Conservation (phyloP, 2,888 invertebrate genomes). For the Pterobdella sp. region DNA sequence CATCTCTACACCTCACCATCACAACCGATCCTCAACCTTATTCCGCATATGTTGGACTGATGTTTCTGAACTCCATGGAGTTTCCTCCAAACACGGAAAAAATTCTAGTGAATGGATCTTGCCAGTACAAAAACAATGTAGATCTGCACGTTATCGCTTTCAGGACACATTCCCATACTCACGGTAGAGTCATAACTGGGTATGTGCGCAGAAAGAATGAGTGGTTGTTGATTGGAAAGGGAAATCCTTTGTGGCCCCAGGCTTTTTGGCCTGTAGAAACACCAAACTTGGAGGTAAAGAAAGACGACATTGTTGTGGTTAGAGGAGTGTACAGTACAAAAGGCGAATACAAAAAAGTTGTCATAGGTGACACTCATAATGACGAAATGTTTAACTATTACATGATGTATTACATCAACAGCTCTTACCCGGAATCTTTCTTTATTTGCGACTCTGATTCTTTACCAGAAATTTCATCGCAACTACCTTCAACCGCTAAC, state of each 20-base stretch:
- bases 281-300: conserved; percentile 48
- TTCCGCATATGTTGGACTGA: conserved; percentile 44
- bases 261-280: conserved; percentile 56
- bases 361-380: conserved; percentile 41
- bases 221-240: conserved; percentile 52
- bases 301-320: conserved; percentile 50
- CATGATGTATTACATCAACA: conserved; percentile 48
- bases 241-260: conserved; percentile 60
- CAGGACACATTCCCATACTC: conserved; percentile 57
- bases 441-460: conserved; percentile 41
- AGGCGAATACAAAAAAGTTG: conserved; percentile 46
- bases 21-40: conserved; percentile 38
- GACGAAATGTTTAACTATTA: conserved; percentile 53
- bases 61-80: conserved; percentile 37
- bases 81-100: conserved; percentile 41
- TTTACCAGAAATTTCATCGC: conserved; percentile 40
- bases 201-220: conserved; percentile 43
- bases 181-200: conserved; percentile 56
- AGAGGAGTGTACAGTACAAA: conserved; percentile 53
- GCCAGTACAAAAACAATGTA: conserved; percentile 48
- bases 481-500: conserved; percentile 50
- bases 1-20: conserved; percentile 37
- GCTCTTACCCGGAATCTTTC: conserved; percentile 39
- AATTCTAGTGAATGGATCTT: conserved; percentile 53
- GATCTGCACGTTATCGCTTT: conserved; percentile 56